These are phyloP conservation scores for Apis cerana DNA, from an alignment of 1,140 invertebrate species.

Conservation along the genomic window DNA sequence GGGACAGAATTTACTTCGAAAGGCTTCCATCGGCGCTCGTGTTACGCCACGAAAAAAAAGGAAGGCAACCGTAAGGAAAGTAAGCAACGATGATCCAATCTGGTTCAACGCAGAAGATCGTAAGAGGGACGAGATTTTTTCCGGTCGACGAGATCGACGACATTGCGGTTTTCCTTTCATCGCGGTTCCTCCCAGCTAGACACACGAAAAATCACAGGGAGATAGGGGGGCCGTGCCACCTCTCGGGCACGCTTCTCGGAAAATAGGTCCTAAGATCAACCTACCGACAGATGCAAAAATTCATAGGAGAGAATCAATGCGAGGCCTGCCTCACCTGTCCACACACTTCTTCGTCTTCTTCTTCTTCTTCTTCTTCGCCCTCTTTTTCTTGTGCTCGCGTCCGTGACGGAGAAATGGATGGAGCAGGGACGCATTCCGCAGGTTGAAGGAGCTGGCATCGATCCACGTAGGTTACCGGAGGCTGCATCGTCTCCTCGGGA, in stretches of 20 bases:
- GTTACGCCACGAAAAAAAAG: neutral
- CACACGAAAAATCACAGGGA: conserved; percentile 2
- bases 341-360: conserved; percentile 70
- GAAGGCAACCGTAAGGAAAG: neutral
- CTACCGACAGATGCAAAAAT: conserved; percentile 79
- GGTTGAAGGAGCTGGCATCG: conserved; percentile 36
- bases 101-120: neutral
- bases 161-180: conserved; percentile 41
- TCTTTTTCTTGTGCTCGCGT: conserved; percentile 49
- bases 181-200: neutral
- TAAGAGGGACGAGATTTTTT: conserved; percentile 6
- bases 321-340: conserved; percentile 75
- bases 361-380: conserved; percentile 57
- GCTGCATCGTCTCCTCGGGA: conserved; percentile 19
- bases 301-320: conserved; percentile 71
- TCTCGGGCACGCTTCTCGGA: conserved; percentile 70
- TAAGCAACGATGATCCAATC: neutral
- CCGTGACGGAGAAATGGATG: neutral
- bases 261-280: conserved; percentile 72
- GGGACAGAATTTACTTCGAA: too few relatives aligned
- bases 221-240: conserved; percentile 19
- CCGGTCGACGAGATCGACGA: neutral
- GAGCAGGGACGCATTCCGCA: conserved; percentile 51
- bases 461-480: conserved; percentile 36
- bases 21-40: too few relatives aligned